phyloP scores from a whole-genome alignment of 2,888 invertebrate genomes.

The Sphaeridia pumilis region DNA sequence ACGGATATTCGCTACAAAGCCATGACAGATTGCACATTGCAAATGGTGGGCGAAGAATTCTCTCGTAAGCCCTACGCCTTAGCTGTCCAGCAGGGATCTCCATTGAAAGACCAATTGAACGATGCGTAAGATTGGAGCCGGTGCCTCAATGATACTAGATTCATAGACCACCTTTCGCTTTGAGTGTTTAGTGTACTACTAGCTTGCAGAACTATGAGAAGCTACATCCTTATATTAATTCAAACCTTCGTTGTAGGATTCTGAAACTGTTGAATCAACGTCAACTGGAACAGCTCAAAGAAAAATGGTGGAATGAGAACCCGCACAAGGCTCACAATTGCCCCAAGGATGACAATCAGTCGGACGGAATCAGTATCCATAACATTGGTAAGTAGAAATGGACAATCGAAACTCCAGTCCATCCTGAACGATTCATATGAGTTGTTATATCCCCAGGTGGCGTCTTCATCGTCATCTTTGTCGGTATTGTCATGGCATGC shows the following conservation, averaged over 20 bases:
- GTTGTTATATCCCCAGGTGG: conserved; percentile 22
- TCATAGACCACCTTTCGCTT: background rate
- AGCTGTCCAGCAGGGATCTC: conserved; percentile 91
- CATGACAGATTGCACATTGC: conserved; percentile 74
- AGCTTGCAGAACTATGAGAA: too few relatives aligned
- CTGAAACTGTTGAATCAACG: conserved; percentile 85
- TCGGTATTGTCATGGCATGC: conserved; percentile 84
- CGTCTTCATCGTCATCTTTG: conserved; percentile 93
- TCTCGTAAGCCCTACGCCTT: conserved; percentile 90
- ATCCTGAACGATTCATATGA: background rate
- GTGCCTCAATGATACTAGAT: background rate
- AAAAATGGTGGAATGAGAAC: conserved; percentile 92
- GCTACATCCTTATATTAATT: too few relatives aligned
- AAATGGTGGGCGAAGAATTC: conserved; percentile 91
- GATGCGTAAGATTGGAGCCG: conserved; percentile 63
- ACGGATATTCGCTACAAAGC: conserved; percentile 75
- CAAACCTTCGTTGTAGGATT: conserved; percentile 52
- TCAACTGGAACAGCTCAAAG: conserved; percentile 82
- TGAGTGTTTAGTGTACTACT: background rate
- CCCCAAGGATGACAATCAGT: conserved; percentile 80
- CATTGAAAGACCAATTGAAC: conserved; percentile 85
- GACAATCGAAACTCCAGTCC: background rate
- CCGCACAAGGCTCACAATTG: conserved; percentile 59
- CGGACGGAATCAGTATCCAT: conserved; percentile 92
- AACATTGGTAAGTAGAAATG: conserved; percentile 60